These are phyloP conservation scores for Smittia aterrima DNA, from an alignment of 2,888 invertebrate species.

Conservation along the genomic window DNA sequence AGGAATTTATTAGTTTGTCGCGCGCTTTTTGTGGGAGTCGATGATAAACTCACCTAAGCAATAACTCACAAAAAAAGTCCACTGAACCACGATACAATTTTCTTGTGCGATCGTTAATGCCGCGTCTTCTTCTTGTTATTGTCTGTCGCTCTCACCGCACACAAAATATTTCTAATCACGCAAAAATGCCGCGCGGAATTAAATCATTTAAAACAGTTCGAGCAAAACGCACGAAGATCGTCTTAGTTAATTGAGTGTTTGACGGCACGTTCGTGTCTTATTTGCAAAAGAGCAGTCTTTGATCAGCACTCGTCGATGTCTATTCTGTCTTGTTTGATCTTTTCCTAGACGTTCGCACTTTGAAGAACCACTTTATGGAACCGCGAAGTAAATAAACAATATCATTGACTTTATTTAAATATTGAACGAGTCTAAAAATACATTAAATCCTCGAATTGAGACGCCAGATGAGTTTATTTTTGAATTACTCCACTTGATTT, in stretches of 20 bases:
- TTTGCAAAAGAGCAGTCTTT: too few relatives aligned
- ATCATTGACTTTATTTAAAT: constrained; percentile 17
- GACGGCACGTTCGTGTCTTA: too few relatives aligned
- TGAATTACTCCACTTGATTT: background rate
- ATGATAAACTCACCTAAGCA: background rate
- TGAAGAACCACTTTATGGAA: constrained; percentile 16
- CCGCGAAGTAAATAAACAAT: constrained; percentile 3
- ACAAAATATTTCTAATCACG: background rate
- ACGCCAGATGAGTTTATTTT: constrained; percentile 9
- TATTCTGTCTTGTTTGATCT: background rate
- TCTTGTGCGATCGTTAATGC: background rate
- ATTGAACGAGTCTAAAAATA: constrained; percentile 19
- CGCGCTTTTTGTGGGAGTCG: background rate
- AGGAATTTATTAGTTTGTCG: background rate
- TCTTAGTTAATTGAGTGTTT: too few relatives aligned
- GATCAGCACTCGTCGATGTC: too few relatives aligned
- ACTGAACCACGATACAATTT: background rate
- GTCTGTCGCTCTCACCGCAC: background rate
- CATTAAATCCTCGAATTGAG: constrained; percentile 7
- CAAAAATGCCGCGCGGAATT: background rate
- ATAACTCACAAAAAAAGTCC: background rate
- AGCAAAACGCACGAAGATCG: too few relatives aligned
- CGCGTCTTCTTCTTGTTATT: background rate
- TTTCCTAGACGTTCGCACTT: background rate
- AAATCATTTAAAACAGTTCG: background rate